Base-by-base conservation (phyloP, 2,888 invertebrate species). In the Ophion ellenae region DNA sequence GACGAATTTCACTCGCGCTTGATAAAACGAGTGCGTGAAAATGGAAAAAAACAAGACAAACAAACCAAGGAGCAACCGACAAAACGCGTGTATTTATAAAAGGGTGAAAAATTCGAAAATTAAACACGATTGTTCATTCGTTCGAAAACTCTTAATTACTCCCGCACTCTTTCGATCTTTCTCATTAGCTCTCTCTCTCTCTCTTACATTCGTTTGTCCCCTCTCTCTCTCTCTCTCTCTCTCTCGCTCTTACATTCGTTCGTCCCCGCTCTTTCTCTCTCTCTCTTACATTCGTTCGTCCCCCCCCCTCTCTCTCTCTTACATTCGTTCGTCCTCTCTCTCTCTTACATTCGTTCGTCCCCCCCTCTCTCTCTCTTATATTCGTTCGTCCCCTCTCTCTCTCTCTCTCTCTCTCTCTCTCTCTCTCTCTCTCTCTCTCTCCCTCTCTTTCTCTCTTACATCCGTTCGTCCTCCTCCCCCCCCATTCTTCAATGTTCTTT, bases 111-210 rank as follows among this genome's bases (percentile, higher is more conserved):
- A 77, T 71, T 59, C 61, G 63, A 82, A 81, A 85, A 67, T 77
- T 59, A 80, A 80, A 86, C 81, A 75, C 77, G 86, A 81, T 76
- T 57, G 81, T 74, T 47, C 64, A 74, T 67, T 73, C 69, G 10
- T 81, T 73, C 73, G 59, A 69, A 80, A 76, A 76, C 73, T 70
- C 74, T 64, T 40, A 69, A 83, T 59, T 28, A 66, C 71, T 66
- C 67, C 69, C 28, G 74, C 70, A 24, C 77, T 53, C 84, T 36
- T 63, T 77, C 80, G 64, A 14, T 61, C 64, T 71, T 53, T 73
- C 74, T 67, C 70, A 53, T 75, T 32, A 64, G 57, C 45, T 75
- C 20, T 14, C 63, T 59, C 75, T n/a, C 28, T 63, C 64, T 66
- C 83, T 71, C 32, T 63, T 81, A 59, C 57, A 36, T 74, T 45